phyloP scores from a whole-genome alignment of 2,888 invertebrate genomes.

The Dugesia japonica region DNA sequence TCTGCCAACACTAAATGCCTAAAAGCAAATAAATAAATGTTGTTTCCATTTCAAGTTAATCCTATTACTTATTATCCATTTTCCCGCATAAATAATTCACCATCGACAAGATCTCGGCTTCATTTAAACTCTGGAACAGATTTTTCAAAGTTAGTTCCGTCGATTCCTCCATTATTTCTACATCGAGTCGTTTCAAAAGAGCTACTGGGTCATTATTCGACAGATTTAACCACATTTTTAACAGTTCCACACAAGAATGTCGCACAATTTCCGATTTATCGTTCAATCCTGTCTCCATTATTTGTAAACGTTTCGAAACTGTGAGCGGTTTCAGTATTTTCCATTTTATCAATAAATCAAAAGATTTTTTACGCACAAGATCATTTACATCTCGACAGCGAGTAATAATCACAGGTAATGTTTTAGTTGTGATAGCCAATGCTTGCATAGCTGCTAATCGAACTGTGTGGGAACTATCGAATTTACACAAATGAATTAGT shows the following conservation, averaged over 20 bases:
- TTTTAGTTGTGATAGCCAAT: slow-evolving; percentile 59
- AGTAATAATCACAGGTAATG: slow-evolving; percentile 58
- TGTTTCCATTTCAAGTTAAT: too few species aligned
- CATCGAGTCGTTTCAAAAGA: slow-evolving; percentile 60
- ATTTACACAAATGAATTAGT: slow-evolving; percentile 41
- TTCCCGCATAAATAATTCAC: not conserved
- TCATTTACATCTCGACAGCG: slow-evolving; percentile 64
- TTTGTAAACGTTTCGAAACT: slow-evolving; percentile 55
- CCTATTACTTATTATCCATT: slow-evolving; percentile 25
- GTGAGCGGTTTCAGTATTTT: slow-evolving; percentile 49
- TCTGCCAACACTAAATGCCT: not conserved
- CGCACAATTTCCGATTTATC: slow-evolving; percentile 45
- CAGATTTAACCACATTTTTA: slow-evolving; percentile 51
- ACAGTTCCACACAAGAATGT: slow-evolving; percentile 42
- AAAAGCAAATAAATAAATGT: not conserved
- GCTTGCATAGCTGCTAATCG: slow-evolving; percentile 57
- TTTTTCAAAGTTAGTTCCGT: slow-evolving; percentile 48
- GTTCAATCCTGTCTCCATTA: slow-evolving; percentile 56
- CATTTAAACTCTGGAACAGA: not conserved
- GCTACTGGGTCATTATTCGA: slow-evolving; percentile 59
- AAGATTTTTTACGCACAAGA: slow-evolving; percentile 57
- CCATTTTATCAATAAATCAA: slow-evolving; percentile 42
- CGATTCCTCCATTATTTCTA: slow-evolving; percentile 55
- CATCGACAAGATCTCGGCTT: not conserved
- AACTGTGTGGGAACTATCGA: slow-evolving; percentile 63